Conservation (phyloP, 2,888 invertebrate genomes). For the Dryadula phaetusa region DNA sequence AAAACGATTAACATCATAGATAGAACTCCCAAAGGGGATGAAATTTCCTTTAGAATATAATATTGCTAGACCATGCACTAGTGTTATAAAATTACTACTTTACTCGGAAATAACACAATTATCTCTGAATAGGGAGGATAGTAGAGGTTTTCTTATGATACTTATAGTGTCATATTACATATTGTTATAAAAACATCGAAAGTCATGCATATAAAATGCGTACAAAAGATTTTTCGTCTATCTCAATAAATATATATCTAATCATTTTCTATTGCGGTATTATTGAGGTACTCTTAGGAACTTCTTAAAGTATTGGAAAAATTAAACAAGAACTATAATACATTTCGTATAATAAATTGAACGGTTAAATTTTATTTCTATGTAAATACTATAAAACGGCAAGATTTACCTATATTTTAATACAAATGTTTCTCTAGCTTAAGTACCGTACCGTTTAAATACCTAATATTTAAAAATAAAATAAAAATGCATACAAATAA, state of each 20-base stretch:
- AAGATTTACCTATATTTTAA: too few species aligned
- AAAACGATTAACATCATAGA: constrained; percentile 48
- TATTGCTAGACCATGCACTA: constrained; percentile 19
- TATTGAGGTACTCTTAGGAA: too few species aligned
- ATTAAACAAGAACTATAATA: too few species aligned
- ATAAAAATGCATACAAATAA: too few species aligned
- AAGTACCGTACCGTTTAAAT: neutral
- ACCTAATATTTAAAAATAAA: too few species aligned
- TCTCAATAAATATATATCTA: too few species aligned
- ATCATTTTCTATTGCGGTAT: too few species aligned
- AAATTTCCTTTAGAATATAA: constrained; percentile 28
- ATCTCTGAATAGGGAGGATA: neutral
- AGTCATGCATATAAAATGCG: neutral
- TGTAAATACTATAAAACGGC: too few species aligned
- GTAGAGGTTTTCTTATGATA: neutral
- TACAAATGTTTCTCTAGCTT: neutral
- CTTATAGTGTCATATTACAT: neutral
- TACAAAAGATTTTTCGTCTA: too few species aligned
- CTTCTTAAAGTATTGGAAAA: too few species aligned
- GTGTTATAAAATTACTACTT: constrained; percentile 17
- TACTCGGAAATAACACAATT: constrained; percentile 2
- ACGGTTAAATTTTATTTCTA: too few species aligned
- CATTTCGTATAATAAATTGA: too few species aligned
- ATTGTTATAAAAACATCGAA: neutral
- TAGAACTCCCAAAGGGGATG: constrained; percentile 35